Percentiles rank a stretch among this genome's conserved stretches.
These are phyloP conservation scores for Ptilonorhynchus violaceus DNA, from an alignment of 2,113 vertebrate genomes.

Conservation along the genomic window DNA sequence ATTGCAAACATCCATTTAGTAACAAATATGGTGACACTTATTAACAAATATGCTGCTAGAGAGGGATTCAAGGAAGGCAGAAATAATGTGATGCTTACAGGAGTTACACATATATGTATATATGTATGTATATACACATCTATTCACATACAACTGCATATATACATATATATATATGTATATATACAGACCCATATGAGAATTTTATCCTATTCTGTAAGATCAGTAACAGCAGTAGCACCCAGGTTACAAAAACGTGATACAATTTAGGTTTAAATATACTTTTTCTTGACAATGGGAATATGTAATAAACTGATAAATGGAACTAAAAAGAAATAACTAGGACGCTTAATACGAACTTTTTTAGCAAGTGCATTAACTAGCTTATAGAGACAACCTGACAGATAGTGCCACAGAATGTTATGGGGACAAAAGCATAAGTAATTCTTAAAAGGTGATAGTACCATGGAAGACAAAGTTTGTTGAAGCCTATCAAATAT, in stretches of 20 bases:
- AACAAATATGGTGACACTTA: neutral
- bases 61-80: neutral
- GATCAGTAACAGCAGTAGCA: neutral
- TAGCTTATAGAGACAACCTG: neutral
- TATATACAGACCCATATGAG: neutral
- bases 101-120: neutral
- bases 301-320: neutral
- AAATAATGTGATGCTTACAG: neutral
- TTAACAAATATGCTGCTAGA: neutral
- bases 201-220: neutral
- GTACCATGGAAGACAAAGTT: neutral
- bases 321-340: neutral
- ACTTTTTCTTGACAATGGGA: neutral
- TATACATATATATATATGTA: neutral
- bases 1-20: neutral
- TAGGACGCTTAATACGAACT: neutral
- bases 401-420: neutral
- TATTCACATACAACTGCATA: accelerated
- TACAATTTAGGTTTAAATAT: neutral
- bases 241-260: neutral
- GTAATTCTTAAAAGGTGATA: neutral
- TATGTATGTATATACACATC: accelerated
- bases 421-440: neutral
- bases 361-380: neutral
- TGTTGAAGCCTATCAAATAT: neutral